Conservation (phyloP, 2,797 vertebrate genomes). For the Cheirogaleus major region DNA sequence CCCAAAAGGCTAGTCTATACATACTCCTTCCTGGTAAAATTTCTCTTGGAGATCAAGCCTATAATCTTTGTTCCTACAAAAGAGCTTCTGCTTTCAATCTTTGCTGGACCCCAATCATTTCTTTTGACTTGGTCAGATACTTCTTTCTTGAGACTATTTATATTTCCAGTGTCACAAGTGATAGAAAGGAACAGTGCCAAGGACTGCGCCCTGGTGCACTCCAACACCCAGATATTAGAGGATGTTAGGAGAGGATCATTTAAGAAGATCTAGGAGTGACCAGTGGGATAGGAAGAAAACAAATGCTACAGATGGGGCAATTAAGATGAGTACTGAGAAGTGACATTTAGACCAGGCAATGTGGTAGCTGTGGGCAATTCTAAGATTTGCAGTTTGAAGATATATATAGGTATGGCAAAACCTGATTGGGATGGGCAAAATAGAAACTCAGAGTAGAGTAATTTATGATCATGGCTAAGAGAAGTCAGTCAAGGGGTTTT, state of each 20-base stretch:
- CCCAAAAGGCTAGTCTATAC: not conserved
- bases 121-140: not conserved
- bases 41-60: not conserved
- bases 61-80: not conserved
- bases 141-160: not conserved
- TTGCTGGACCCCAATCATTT: not conserved
- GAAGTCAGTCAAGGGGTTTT: not conserved
- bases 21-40: not conserved
- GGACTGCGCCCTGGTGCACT: not conserved
- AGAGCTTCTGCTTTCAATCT: not conserved
- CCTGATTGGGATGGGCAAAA: fast-evolving
- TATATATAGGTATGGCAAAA: not conserved
- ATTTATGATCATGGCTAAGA: not conserved
- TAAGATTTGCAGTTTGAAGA: not conserved
- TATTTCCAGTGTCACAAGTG: not conserved
- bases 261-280: not conserved
- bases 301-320: too few relatives aligned
- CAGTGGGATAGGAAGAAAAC: not conserved
- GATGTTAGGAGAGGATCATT: not conserved
- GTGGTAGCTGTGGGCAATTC: fast-evolving
- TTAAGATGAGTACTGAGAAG: not conserved
- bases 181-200: not conserved
- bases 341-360: not conserved
- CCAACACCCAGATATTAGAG: not conserved
- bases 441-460: not conserved